Evolutionary conservation across 2,888 invertebrate species (phyloP).

Genomic region (Sepiola atlantica): DNA sequence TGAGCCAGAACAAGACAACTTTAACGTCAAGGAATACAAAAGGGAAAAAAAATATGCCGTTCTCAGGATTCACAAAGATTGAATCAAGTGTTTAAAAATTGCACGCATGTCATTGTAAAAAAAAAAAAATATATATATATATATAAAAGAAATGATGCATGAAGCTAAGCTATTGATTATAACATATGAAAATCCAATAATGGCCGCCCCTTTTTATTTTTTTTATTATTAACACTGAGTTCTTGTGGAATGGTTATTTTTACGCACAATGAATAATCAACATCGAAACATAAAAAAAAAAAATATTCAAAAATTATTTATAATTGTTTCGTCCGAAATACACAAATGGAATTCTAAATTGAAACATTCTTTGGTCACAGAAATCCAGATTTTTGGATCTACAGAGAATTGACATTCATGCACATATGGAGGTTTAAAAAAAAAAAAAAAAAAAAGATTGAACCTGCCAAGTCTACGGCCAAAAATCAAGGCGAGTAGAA

Average conservation of each 20-base stretch:
- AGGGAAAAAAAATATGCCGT: background rate
- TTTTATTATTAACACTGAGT: background rate
- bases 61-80: constrained; percentile 18
- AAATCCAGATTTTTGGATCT: background rate
- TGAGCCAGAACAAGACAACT: constrained; percentile 32
- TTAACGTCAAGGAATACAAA: constrained; percentile 32
- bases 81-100: background rate
- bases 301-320: background rate
- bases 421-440: background rate
- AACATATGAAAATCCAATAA: constrained; percentile 23
- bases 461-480: background rate
- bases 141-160: background rate
- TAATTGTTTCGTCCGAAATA: background rate
- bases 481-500: background rate
- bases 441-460: background rate
- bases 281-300: background rate
- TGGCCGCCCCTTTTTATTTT: background rate
- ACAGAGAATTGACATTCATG: constrained; percentile 32
- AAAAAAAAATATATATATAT: too few relatives aligned
- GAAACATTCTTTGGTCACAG: background rate
- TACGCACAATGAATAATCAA: constrained; percentile 32
- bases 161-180: constrained; percentile 23
- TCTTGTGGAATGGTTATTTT: background rate
- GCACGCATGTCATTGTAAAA: constrained; percentile 13
- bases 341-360: constrained; percentile 17